Evolutionary conservation across 2,113 vertebrate genomes (phyloP).

Genomic region (Melierax canorus): DNA sequence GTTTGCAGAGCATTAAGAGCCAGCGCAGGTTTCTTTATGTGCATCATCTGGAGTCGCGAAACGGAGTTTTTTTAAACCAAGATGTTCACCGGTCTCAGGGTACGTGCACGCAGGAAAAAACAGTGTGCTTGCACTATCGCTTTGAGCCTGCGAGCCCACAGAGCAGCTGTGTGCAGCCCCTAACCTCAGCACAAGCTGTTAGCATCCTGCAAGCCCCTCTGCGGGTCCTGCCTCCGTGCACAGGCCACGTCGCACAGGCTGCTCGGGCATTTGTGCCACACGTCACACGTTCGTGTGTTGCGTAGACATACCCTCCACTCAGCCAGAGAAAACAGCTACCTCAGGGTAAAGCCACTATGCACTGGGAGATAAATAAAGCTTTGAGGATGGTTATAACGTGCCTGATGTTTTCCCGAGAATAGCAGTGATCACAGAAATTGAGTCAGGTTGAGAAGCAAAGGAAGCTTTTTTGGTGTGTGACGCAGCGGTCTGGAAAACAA

Average conservation of each 20-base stretch:
- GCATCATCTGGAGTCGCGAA: neutral
- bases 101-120: neutral
- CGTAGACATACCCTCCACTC: neutral
- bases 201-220: neutral
- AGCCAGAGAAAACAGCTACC: neutral
- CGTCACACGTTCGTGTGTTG: rapidly evolving
- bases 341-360: neutral
- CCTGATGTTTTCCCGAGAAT: neutral
- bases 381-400: neutral
- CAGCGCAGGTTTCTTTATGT: neutral
- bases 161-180: neutral
- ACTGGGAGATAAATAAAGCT: neutral
- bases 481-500: neutral
- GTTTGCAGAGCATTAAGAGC: neutral
- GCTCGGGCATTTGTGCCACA: neutral
- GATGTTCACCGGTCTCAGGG: neutral
- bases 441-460: neutral
- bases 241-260: neutral
- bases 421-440: neutral
- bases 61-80: neutral
- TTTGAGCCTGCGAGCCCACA: neutral
- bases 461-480: neutral
- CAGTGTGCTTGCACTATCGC: neutral
- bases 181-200: neutral
- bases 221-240: neutral